These are phyloP conservation scores for Eupithecia dodoneata DNA, from an alignment of 2,888 invertebrate genomes.

Conservation along the genomic window DNA sequence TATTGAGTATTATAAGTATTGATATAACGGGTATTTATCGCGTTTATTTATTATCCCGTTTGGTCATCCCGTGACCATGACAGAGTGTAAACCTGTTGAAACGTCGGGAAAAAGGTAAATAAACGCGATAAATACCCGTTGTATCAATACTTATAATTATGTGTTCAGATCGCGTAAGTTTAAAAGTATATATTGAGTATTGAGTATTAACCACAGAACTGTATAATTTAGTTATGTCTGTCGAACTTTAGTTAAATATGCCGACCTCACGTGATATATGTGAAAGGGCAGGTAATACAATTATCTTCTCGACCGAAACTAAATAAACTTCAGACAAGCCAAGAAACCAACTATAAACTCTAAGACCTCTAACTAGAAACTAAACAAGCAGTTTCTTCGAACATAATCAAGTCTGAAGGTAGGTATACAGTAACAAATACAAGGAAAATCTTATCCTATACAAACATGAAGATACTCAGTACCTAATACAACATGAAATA, in stretches of 20 bases:
- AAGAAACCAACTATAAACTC: constrained; percentile 1
- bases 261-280: background rate
- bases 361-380: background rate
- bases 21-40: too few species aligned
- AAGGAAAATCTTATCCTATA: background rate
- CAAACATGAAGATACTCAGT: background rate
- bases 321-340: background rate
- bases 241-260: background rate
- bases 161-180: too few species aligned
- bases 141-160: too few species aligned
- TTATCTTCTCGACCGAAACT: background rate
- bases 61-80: too few species aligned
- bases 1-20: too few species aligned
- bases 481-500: too few species aligned
- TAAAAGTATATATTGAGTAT: too few species aligned
- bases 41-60: too few species aligned
- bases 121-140: too few species aligned
- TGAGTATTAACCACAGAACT: background rate
- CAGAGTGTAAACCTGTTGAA: too few species aligned
- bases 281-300: background rate
- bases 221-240: background rate
- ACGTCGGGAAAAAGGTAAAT: too few species aligned
- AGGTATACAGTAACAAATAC: background rate
- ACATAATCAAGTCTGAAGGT: background rate
- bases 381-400: background rate